A percentile compares a stretch with the other conserved stretches of the same genome.
Evolutionary conservation across 2,888 invertebrate genomes (phyloP).

Genomic region (Petrophora chlorosata): DNA sequence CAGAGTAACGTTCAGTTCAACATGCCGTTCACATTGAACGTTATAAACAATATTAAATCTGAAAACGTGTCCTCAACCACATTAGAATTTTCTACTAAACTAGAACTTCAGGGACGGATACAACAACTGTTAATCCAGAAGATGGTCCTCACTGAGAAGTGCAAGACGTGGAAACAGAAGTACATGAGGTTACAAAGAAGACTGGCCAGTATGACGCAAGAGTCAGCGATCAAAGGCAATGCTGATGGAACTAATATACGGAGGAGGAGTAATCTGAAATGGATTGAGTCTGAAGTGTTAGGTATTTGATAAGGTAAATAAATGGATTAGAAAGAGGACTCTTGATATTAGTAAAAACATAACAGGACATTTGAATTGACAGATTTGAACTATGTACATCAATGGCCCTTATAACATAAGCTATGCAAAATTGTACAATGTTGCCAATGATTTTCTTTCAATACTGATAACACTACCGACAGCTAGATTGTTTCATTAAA

Average conservation of each 20-base stretch:
- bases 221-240: not conserved
- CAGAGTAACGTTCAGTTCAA: not conserved
- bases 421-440: too few relatives aligned
- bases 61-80: slow-evolving; percentile 12
- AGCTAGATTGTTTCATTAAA: too few relatives aligned
- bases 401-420: too few relatives aligned
- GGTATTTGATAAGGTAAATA: slow-evolving; percentile 10
- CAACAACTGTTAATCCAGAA: slow-evolving; percentile 34
- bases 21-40: not conserved
- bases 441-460: too few relatives aligned
- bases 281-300: slow-evolving; percentile 22
- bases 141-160: slow-evolving; percentile 26
- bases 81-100: slow-evolving; percentile 18
- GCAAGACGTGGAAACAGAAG: slow-evolving; percentile 25
- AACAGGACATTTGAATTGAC: too few relatives aligned
- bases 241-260: not conserved
- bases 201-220: slow-evolving; percentile 13
- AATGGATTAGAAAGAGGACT: not conserved
- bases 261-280: slow-evolving; percentile 7
- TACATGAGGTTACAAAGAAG: slow-evolving; percentile 24
- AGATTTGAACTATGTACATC: too few relatives aligned
- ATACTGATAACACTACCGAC: too few relatives aligned
- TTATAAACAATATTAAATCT: slow-evolving; percentile 18
- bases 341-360: too few relatives aligned
- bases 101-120: slow-evolving; percentile 30